Conservation (phyloP, 1,140 invertebrate genomes). For the Temnothorax nylanderi region DNA sequence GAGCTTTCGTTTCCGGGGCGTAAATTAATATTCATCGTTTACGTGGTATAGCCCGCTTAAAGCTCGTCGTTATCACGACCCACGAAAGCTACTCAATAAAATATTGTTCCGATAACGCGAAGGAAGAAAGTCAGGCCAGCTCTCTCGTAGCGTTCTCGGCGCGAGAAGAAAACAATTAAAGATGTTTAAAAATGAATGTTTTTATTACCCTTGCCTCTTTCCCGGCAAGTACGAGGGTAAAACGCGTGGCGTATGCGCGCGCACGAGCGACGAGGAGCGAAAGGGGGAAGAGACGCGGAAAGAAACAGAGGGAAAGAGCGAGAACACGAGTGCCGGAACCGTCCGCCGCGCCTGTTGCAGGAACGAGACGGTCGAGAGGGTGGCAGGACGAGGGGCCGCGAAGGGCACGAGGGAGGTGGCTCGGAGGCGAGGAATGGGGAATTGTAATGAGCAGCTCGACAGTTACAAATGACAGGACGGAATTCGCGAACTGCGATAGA, state of each 20-base stretch:
- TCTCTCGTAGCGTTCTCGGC: neutral
- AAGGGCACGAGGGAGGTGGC: conserved; percentile 69
- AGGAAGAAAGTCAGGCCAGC: neutral
- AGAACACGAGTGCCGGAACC: conserved; percentile 60
- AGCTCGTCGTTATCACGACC: neutral
- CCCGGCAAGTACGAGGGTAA: conserved; percentile 26
- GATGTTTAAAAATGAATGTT: conserved; percentile 76
- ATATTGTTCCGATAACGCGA: conserved; percentile 17
- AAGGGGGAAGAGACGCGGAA: conserved; percentile 23
- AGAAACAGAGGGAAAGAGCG: conserved; percentile 37
- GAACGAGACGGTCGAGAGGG: conserved; percentile 70
- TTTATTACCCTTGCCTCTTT: conserved; percentile 71
- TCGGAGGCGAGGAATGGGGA: conserved; percentile 84
- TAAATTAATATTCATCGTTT: conserved; percentile 44
- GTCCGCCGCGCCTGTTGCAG: conserved; percentile 63
- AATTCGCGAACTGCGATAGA: conserved; percentile 86
- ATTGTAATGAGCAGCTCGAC: conserved; percentile 86
- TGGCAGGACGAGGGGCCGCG: neutral
- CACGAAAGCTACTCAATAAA: conserved; percentile 9
- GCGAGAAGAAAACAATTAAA: conserved; percentile 69
- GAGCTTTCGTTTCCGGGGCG: conserved; percentile 1
- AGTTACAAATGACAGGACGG: conserved; percentile 87
- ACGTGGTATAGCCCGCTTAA: neutral
- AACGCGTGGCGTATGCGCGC: conserved; percentile 67
- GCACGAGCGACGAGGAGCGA: conserved; percentile 33